Evolutionary conservation across 2,888 invertebrate species (phyloP), one percentile per base, ranked within the genome.

Genomic region (Leptinotarsa rubiginosa): DNA sequence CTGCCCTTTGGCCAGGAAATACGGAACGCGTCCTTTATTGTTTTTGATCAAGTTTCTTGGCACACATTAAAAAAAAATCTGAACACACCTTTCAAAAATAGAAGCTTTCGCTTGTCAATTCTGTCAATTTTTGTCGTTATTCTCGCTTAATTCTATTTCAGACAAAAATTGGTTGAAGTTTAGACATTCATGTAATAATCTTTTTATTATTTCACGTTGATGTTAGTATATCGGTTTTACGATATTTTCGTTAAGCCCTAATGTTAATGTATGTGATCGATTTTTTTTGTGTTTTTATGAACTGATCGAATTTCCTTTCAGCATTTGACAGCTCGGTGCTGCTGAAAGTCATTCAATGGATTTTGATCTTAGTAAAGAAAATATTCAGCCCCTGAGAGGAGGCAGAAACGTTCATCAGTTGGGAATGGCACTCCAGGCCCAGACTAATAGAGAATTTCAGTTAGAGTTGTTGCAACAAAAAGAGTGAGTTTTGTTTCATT

Each of bases 331-430:
- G 78, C 73, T 73, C 70, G 50, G 65, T 68, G 65, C 64, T 72
- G 62, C 65, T 65, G 47, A 73, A 62, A 62, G 62, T 73, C 67
- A 70, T 66, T 73, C 75, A 93, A 41, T 93, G 93, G 92, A 93
- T 89, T 92, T 93, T 87, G 93, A 93, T 88, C 89, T 91, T 83
- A 93, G 94, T 83, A 98, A 98, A 89, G 98, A 98, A 89, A 98
- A 98, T 88, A 97, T 98, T 83, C 97, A 96, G 87, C 98, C 98
- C 68, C 89, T 98, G 79, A 92, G 94, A 82, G 93, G 95, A 82
- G 98, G 98, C 59, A 91, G 98, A 83, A 95, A 95, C 88, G 92
- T 93, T 74, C 89, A 92, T 72, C 93, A 94, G 84, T 89, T 97
- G 80, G 94, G 93, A 80, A 92, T 94, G 75, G 96, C 96, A 18